phyloP scores from a whole-genome alignment of 2,797 vertebrate species.

The Pyrrhura leucotis region DNA sequence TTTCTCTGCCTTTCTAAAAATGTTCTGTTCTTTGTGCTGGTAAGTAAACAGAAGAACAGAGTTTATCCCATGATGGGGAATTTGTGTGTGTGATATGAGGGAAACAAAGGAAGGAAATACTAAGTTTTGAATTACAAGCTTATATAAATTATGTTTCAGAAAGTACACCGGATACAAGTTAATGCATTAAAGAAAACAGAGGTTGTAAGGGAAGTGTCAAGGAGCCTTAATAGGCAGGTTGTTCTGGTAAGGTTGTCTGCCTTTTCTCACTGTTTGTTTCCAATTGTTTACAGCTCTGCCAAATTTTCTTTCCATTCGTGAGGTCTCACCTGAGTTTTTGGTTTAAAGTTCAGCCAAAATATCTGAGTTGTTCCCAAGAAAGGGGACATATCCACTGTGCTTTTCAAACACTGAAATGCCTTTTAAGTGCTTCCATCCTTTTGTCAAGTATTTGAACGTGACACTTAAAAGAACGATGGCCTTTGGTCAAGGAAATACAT shows the following conservation, averaged over 20 bases:
- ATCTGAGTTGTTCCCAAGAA: not conserved
- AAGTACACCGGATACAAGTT: constrained; percentile 39
- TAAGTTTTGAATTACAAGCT: constrained; percentile 8
- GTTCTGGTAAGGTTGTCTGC: not conserved
- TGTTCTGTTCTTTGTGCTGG: constrained; percentile 21
- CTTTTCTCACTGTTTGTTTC: not conserved
- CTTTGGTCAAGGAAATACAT: not conserved
- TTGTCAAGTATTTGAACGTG: not conserved
- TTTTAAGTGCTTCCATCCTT: not conserved
- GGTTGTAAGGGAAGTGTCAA: not conserved
- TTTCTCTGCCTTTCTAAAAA: not conserved
- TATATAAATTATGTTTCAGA: constrained; percentile 40
- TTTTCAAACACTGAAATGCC: not conserved
- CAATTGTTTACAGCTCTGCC: not conserved
- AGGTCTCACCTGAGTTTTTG: not conserved
- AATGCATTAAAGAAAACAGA: not conserved
- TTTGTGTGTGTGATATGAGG: not conserved
- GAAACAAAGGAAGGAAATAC: constrained; percentile 49
- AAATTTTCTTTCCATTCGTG: not conserved
- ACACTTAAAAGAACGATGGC: not conserved
- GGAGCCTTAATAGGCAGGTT: not conserved
- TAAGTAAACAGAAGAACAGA: constrained; percentile 24
- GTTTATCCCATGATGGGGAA: not conserved
- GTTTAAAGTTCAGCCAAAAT: not conserved
- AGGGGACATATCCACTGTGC: not conserved